Percentiles rank a stretch among this genome's conserved stretches.
Evolutionary conservation across 2,888 invertebrate genomes (phyloP).

Genomic region (Plusia festucae): DNA sequence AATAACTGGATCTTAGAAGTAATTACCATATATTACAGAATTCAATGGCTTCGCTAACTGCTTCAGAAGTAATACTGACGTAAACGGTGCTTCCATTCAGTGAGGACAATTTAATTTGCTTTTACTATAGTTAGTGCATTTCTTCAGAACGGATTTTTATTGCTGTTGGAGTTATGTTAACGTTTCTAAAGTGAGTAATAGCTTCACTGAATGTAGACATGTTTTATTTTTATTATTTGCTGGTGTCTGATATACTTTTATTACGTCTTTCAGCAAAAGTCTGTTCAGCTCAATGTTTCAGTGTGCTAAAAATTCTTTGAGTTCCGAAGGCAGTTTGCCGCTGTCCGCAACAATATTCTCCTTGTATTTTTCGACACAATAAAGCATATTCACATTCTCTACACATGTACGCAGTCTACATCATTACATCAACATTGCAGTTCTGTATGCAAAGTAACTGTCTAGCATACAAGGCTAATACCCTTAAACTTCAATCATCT

Average conservation of each 20-base stretch:
- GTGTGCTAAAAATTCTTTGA: not conserved
- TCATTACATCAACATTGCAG: constrained; percentile 5
- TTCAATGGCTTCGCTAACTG: constrained; percentile 36
- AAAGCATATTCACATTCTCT: not conserved
- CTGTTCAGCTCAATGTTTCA: too few relatives aligned
- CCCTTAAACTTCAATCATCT: constrained; percentile 62
- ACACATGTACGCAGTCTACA: not conserved
- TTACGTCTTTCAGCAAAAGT: too few relatives aligned
- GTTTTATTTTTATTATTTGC: not conserved
- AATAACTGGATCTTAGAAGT: constrained; percentile 30
- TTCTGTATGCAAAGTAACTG: constrained; percentile 29
- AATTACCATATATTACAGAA: constrained; percentile 48
- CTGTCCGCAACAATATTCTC: not conserved
- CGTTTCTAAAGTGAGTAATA: constrained; percentile 11
- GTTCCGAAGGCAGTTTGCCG: not conserved
- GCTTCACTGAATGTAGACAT: not conserved
- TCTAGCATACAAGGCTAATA: constrained; percentile 28
- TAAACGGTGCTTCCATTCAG: constrained; percentile 42
- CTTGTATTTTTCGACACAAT: not conserved
- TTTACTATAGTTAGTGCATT: constrained; percentile 31
- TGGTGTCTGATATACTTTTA: too few relatives aligned
- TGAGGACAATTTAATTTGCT: constrained; percentile 48
- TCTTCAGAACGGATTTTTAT: constrained; percentile 17
- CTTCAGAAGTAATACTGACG: constrained; percentile 39
- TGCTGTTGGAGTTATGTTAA: constrained; percentile 12